phyloP scores from a whole-genome alignment of 2,888 invertebrate genomes.

The Lochmaea crataegi region DNA sequence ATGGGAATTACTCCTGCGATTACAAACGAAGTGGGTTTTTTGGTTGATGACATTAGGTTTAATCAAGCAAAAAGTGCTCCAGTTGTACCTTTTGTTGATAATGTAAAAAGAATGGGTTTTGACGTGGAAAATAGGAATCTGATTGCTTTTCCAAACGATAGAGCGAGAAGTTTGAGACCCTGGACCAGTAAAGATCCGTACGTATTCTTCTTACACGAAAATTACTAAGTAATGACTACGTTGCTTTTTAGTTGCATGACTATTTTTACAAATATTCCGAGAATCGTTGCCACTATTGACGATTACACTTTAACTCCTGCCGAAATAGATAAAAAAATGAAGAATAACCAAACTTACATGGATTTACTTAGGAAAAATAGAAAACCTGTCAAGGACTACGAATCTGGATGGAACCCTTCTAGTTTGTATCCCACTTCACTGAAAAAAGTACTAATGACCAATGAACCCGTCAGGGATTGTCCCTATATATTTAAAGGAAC shows the following conservation, averaged over 20 bases:
- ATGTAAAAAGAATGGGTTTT: slow-evolving; percentile 38
- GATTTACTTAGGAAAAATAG: slow-evolving; percentile 40
- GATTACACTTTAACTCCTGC: slow-evolving; percentile 49
- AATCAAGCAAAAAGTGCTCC: slow-evolving; percentile 51
- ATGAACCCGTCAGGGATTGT: slow-evolving; percentile 22
- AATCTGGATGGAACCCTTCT: slow-evolving; percentile 32
- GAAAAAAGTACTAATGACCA: slow-evolving; percentile 34
- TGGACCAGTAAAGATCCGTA: slow-evolving; percentile 52
- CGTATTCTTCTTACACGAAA: slow-evolving; percentile 15
- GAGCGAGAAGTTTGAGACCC: slow-evolving; percentile 55
- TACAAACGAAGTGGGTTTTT: slow-evolving; percentile 59
- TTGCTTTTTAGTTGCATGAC: slow-evolving; percentile 55
- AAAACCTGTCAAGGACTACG: not conserved
- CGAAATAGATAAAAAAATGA: slow-evolving; percentile 46
- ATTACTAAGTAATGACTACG: not conserved
- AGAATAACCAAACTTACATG: slow-evolving; percentile 45
- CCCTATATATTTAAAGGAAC: not conserved
- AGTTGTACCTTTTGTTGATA: slow-evolving; percentile 49
- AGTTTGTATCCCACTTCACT: not conserved
- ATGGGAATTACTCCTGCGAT: slow-evolving; percentile 59
- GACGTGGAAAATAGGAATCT: slow-evolving; percentile 47
- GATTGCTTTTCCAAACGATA: slow-evolving; percentile 63
- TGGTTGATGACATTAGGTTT: slow-evolving; percentile 56
- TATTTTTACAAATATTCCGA: slow-evolving; percentile 57
- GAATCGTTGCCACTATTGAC: slow-evolving; percentile 48